Base-by-base conservation (phyloP, 2,113 vertebrate species). In the Coptodon rendalli region DNA sequence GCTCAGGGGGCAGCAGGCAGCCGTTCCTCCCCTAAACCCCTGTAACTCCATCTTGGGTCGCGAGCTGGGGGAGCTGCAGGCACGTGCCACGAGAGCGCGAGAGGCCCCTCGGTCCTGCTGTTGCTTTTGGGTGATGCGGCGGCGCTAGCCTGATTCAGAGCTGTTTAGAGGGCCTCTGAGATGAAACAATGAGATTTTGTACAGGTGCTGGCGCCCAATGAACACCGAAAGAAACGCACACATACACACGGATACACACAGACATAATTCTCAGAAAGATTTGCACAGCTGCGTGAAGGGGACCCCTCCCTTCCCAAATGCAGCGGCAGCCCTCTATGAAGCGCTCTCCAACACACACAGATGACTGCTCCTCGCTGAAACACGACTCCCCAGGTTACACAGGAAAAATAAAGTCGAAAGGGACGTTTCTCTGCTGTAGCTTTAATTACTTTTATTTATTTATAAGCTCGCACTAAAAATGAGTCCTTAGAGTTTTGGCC, bases 221-320 rank as follows among this genome's bases (percentile, higher is more conserved):
- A 66, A 38, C 61, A 66, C 19, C 4, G 19, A 38, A 66, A 38
- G 61, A 56, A 71, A 83, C 1, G 7, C 40, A 86, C 2, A 19
- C 40, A 81, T 16, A 71, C 87, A 93, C 56, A 88, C 4, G 3
- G 11, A 78, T 48, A 57, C 87, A 86, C 86, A 85, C 73, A 80
- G 27, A 78, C 81, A 17, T 48, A 85, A 88, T 92, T 83, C 85
- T 54, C 66, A 31, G 80, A 87, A 89, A 95, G 94, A 94, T 95
- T 96, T 96, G 92, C 93, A 95, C 95, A 96, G 95, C 95, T 96
- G 95, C 87, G 80, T 86, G 91, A 86, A 89, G 83, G 84, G 59
- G 88, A 90, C 86, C 89, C 90, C 92, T 91, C 94, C 94, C 85
- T 91, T 81, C 83, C 82, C 85, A 84, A 91, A 88, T 36, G 43